phyloP scores from a whole-genome alignment of 2,888 invertebrate genomes.

The Phortica magna region DNA sequence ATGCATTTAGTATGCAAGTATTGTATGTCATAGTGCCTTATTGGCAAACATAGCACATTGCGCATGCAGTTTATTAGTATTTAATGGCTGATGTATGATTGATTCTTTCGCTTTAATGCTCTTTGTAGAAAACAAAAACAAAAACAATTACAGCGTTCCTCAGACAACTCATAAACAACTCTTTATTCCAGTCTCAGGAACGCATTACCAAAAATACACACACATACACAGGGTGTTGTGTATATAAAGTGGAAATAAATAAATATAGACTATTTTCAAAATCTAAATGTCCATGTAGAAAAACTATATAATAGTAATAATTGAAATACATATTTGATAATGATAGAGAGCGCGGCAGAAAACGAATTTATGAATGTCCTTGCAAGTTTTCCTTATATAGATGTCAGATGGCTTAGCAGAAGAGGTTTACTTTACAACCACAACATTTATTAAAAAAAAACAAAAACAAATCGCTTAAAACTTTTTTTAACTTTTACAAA shows the following conservation, averaged over 20 bases:
- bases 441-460: conserved; percentile 14
- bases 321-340: background rate
- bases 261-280: background rate
- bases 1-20: no score
- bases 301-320: background rate
- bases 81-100: no score
- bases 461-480: conserved; percentile 10
- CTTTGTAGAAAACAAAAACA: no score
- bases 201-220: background rate
- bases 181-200: conserved; percentile 21
- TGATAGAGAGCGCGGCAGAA: no score
- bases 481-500: conserved; percentile 8
- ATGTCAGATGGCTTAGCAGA: background rate
- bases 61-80: no score
- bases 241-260: background rate
- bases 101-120: no score
- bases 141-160: background rate
- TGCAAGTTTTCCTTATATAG: no score
- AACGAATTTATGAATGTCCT: no score
- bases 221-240: background rate
- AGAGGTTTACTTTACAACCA: conserved; percentile 22
- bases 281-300: conserved; percentile 8
- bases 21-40: no score
- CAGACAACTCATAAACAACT: background rate
- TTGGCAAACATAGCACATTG: no score